Conservation (phyloP, 2,888 invertebrate species). For the Ceriagrion tenellum region DNA sequence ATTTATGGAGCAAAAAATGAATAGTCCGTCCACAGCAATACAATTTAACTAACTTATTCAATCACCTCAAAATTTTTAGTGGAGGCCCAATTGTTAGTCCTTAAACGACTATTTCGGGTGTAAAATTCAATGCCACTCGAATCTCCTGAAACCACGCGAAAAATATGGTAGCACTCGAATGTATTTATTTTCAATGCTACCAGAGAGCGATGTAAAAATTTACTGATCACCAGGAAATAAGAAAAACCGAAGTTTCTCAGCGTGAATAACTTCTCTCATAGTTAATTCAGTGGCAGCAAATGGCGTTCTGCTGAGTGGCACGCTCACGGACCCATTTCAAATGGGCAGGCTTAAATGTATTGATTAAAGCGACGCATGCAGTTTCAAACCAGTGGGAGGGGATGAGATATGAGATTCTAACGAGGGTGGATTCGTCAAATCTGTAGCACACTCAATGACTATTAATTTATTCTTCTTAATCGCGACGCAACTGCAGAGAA, state of each 20-base stretch:
- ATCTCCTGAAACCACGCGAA: too few relatives aligned
- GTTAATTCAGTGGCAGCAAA: not conserved
- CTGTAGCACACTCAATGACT: not conserved
- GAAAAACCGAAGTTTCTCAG: not conserved
- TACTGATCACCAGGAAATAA: not conserved
- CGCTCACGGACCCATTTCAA: not conserved
- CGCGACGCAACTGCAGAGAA: not conserved
- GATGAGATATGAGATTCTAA: not conserved
- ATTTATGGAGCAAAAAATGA: too few relatives aligned
- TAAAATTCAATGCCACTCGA: too few relatives aligned
- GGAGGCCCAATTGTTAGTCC: too few relatives aligned
- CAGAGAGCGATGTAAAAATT: not conserved
- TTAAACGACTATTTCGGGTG: too few relatives aligned
- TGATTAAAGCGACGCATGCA: not conserved
- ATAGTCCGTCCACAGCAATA: too few relatives aligned
- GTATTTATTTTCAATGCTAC: too few relatives aligned
- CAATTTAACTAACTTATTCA: too few relatives aligned
- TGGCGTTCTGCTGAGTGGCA: not conserved
- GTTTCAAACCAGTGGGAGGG: not conserved
- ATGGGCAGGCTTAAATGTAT: not conserved
- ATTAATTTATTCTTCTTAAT: conserved; percentile 22
- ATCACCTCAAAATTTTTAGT: too few relatives aligned
- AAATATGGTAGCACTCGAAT: too few relatives aligned
- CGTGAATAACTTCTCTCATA: not conserved
- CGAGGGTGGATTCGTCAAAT: not conserved